These are phyloP conservation scores for Neelides sp. DNA, from an alignment of 1,140 invertebrate species.

Conservation along the genomic window DNA sequence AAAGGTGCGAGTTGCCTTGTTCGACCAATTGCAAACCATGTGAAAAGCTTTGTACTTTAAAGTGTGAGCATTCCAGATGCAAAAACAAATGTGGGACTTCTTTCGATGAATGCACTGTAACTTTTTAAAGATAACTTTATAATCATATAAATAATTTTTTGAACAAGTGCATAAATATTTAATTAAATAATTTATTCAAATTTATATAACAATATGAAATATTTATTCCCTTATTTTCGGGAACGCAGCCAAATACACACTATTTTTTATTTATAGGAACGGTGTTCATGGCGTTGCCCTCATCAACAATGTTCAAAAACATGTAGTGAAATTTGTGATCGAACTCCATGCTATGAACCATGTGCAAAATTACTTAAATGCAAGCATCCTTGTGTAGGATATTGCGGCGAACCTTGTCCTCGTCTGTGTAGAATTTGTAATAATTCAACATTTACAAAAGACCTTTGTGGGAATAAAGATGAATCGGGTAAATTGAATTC, in stretches of 20 bases:
- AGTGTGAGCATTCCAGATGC: constrained; percentile 47
- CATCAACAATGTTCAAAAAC: constrained; percentile 44
- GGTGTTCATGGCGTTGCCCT: constrained; percentile 36
- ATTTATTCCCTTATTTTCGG: too few relatives aligned
- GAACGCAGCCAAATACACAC: too few relatives aligned
- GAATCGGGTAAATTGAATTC: too few relatives aligned
- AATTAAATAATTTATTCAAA: not conserved
- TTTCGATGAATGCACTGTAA: constrained; percentile 47
- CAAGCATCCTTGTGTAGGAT: constrained; percentile 49
- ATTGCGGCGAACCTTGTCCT: constrained; percentile 53
- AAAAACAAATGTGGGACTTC: constrained; percentile 43
- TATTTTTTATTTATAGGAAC: constrained; percentile 27
- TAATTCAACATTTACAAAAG: constrained; percentile 39
- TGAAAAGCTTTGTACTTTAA: constrained; percentile 42
- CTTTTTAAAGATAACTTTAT: constrained; percentile 17
- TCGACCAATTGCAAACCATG: constrained; percentile 50
- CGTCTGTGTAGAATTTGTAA: constrained; percentile 38
- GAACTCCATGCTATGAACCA: constrained; percentile 41
- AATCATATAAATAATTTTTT: not conserved
- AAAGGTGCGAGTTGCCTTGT: constrained; percentile 48
- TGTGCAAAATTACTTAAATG: constrained; percentile 43
- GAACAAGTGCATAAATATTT: not conserved
- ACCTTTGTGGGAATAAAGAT: constrained; percentile 45
- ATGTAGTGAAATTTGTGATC: constrained; percentile 44
- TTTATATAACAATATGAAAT: too few relatives aligned